Base-by-base conservation (phyloP, 2,797 vertebrate genomes). In the Oreochromis grahami region DNA sequence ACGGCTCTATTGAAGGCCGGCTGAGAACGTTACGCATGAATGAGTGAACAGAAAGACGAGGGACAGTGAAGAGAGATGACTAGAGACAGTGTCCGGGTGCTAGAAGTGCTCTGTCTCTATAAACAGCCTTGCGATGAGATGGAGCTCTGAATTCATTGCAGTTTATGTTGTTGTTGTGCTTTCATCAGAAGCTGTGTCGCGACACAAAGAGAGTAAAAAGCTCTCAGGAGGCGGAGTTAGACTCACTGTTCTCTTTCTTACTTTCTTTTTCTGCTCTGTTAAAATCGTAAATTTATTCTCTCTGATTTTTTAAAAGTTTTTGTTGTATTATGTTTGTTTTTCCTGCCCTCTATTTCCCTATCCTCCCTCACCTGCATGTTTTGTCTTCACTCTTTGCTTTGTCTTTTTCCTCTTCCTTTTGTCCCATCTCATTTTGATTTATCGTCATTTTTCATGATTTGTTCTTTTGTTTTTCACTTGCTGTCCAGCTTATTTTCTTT, bases 41-140 rank as follows among this genome's bases (percentile, higher is more conserved):
- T 24, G 91, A 83, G 83, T 80, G 81, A 72, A 79, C 5, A 91
- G 86, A 91, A 91, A 87, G 88, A 72, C 32, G 0, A 79, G 77
- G 84, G 78, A 86, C 78, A 72, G 82, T 2, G 56, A 68, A 45
- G 56, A 51, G 8, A 5, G 36, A 63, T 60, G 11, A 60, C 3
- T 36, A 52, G 45, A 78, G 78, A 80, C 80, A 63, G 58, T 41
- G 60, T 84, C 15, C 2, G 43, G 81, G 56, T 77, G 79, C 65
- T 60, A 63, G 81, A 80, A 51, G 43, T 24, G 15, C 76, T 36
- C 72, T 11, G 63, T 19, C 63, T 51, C 56, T 72, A 7, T n/a
- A 24, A 17, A 70, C 26, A 68, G 41, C 12, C 43, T 51, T 5
- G 51, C 6, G n/a, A 74, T 60, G 45, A 50, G 36, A 77, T 29